phyloP scores from a whole-genome alignment of 2,113 vertebrate species.

The Otocyon megalotis region DNA sequence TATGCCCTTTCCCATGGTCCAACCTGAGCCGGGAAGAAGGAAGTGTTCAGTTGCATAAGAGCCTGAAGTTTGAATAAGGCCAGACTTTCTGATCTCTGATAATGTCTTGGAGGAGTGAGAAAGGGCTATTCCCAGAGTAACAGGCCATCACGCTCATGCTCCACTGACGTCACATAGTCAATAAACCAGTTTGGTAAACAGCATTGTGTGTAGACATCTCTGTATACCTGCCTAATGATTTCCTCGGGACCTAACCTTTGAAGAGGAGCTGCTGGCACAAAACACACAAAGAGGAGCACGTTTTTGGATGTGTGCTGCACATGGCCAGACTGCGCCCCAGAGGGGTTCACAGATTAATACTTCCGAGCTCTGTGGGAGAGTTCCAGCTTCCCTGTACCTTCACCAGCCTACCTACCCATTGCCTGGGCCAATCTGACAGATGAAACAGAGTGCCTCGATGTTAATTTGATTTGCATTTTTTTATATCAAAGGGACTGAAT shows the following conservation, averaged over 20 bases:
- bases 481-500: neutral
- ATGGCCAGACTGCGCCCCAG: neutral
- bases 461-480: neutral
- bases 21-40: neutral
- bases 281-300: neutral
- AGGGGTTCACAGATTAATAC: neutral
- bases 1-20: neutral
- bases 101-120: neutral
- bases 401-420: neutral
- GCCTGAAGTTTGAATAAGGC: neutral
- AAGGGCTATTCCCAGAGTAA: neutral
- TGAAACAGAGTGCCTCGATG: neutral
- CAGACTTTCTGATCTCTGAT: conserved; percentile 3
- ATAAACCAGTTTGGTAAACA: neutral
- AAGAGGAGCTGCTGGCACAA: neutral
- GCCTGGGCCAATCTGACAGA: neutral
- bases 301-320: neutral
- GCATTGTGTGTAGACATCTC: neutral
- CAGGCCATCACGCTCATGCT: neutral
- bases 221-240: neutral
- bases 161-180: neutral
- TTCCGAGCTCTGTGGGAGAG: neutral
- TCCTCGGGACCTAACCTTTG: neutral
- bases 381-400: neutral
- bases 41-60: neutral